Base-by-base conservation (phyloP, 2,888 invertebrate species). In the Stenchaetothrips biformis region DNA sequence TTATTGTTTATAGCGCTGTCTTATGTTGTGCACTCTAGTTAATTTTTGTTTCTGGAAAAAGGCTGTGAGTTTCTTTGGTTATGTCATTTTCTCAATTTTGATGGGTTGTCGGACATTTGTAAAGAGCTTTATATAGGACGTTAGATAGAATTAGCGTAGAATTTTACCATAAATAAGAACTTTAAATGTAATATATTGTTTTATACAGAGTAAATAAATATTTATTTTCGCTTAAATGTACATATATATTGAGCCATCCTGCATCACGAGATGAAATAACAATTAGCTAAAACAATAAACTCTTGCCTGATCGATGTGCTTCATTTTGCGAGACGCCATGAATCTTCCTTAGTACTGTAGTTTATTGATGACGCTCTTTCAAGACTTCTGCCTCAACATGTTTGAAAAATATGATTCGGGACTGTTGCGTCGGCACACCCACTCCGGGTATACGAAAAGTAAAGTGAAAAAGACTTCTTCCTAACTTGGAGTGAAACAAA, bases 201-300 rank as follows among this genome's bases (percentile, higher is more conserved):
- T 74, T 74, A 74, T 74, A 74, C 67, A 74, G 67, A 74, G 67
- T 74, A 74, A 74, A 74, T 74, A 74, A 74, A 74, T 74, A 74
- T 74, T 74, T 74, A 74, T 74, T 74, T 74, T 74, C 67, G 67
- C 67, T 74, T 74, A 21, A 21, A 74, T 74, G 67, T 74, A 74
- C 67, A 74, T 74, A 74, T 74, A 74, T 74, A 74, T 21, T 74
- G 25, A 74, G 67, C 67, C 67, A 74, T 74, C 67, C 67, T 74
- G 25, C 67, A 21, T 74, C 67, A 74, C 67, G 18, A 53, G 18
- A 21, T 67, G 21, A n/a, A n/a, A 67, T 74, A 74, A 25, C 37
- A n/a, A 74, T 25, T 74, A 74, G 7, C 67, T 74, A 74, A 67
- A 74, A 25, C 21, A 74, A 74, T 74, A 74, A 74, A 74, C 11